Base-by-base conservation (phyloP, 2,888 invertebrate species). In the Pollenia amentaria region DNA sequence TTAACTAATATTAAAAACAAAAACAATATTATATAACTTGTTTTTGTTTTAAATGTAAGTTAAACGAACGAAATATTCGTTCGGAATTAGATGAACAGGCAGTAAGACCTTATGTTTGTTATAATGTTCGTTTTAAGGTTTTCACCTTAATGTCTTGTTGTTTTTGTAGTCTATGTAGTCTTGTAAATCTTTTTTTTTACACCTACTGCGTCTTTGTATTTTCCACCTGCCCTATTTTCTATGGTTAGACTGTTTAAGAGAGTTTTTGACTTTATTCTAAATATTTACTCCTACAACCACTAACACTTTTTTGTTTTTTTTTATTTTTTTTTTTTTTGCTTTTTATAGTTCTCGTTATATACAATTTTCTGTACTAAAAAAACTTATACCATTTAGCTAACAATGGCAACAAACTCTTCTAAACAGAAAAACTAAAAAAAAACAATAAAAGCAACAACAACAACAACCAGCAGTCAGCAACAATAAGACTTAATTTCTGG, bases 401-500 rank as follows among this genome's bases (percentile, higher is more conserved):
- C 51, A 75, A 64, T 51, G n/a, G 53, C 64, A 53, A 64, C 48
- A 78, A 79, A 62, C 64, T 80, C 14, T 44, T 46, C 6, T 40
- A 46, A 44, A 46, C 53, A 57, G 38, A 42, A 11, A 12, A 42
- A 6, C 14, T 69, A 42, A 40, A 70, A 55, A 2, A 9, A 29
- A 42, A 46, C 21, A 21, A 21, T 21, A 18, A 51, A 8, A 64
- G 1, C 57, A 16, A 48, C 29, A 51, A 60, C 14, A 62, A 18
- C 2, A n/a, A 48, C 40, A 79, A 6, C 29, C 18, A 79, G n/a
- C 51, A 62, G 38, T 42, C 53, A 44, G 38, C 44, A 76, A 69
- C 69, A 82, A 82, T 40, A 82, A 62, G 60, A 82, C 76, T 82
- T 82, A 82, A 69, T 82, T 80, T 76, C 48, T 76, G 16, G 75